Percentiles rank a stretch among this genome's conserved stretches.
Evolutionary conservation across 2,113 vertebrate species (phyloP).

Genomic region (Perognathus longimembris): DNA sequence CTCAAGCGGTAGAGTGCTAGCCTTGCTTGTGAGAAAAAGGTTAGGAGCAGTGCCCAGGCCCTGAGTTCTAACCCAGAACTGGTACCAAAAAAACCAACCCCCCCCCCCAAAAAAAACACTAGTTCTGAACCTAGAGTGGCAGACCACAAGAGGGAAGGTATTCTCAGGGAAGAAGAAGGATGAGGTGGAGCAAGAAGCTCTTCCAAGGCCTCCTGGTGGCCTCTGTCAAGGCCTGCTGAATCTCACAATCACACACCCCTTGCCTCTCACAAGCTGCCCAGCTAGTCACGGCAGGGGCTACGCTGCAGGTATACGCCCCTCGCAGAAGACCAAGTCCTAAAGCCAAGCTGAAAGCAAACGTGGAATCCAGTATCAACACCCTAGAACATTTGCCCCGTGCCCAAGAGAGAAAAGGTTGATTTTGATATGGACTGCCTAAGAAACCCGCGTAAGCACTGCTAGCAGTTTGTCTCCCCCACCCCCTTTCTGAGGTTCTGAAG

Average conservation of each 20-base stretch:
- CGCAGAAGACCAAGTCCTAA: conserved; percentile 31
- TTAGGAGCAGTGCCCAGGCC: too few species aligned
- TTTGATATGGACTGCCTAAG: neutral
- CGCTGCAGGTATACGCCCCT: too few species aligned
- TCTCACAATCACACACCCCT: neutral
- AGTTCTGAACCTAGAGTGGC: neutral
- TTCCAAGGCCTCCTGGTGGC: neutral
- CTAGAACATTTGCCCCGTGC: too few species aligned
- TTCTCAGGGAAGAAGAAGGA: neutral
- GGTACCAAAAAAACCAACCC: neutral
- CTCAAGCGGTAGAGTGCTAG: too few species aligned
- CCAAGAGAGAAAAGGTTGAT: neutral
- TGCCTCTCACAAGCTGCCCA: neutral
- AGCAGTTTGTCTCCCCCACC: neutral
- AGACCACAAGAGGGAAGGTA: neutral
- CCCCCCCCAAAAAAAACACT: too few species aligned
- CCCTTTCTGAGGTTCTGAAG: neutral
- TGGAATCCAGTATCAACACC: neutral
- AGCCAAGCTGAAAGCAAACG: conserved; percentile 32
- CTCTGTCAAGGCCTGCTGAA: neutral
- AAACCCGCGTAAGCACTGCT: neutral
- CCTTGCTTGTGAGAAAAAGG: too few species aligned
- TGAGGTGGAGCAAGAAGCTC: neutral
- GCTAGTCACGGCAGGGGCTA: too few species aligned
- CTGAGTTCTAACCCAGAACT: too few species aligned